Conservation (phyloP, 2,888 invertebrate genomes). For the Drosophila heteroneura region DNA sequence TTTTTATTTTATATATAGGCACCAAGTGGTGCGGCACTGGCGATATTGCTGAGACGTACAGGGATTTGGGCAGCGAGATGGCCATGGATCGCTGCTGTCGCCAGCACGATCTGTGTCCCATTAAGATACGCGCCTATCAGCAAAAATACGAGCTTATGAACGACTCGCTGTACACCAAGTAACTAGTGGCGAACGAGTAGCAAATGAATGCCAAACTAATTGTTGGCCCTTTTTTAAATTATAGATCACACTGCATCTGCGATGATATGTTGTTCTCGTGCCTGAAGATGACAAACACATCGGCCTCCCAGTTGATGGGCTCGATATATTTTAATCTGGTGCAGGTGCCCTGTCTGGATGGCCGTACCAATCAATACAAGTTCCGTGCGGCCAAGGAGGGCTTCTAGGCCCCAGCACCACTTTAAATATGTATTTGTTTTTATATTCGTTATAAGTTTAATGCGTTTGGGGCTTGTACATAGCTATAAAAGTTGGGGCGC, state of each 20-base stretch:
- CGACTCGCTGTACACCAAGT: conserved; percentile 93
- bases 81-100: conserved; percentile 94
- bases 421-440: background rate
- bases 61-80: conserved; percentile 91
- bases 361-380: conserved; percentile 73
- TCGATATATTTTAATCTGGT: conserved; percentile 94
- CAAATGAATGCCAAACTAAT: background rate
- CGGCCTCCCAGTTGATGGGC: conserved; percentile 91
- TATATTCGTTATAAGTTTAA: background rate
- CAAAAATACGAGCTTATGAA: conserved; percentile 93
- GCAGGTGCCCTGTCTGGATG: conserved; percentile 86
- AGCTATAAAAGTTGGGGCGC: conserved; percentile 13
- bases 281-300: conserved; percentile 90
- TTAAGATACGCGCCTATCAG: conserved; percentile 88
- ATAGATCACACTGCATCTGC: conserved; percentile 93
- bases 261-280: conserved; percentile 94
- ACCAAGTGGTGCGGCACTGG: conserved; percentile 97
- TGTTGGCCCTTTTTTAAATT: conserved; percentile 25
- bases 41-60: conserved; percentile 93
- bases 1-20: conserved; percentile 86
- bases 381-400: conserved; percentile 84
- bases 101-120: conserved; percentile 95
- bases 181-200: conserved; percentile 63
- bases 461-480: conserved; percentile 40
- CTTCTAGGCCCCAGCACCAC: conserved; percentile 58